phyloP scores from a whole-genome alignment of 1,140 invertebrate species.

The Olivierus martensii region DNA sequence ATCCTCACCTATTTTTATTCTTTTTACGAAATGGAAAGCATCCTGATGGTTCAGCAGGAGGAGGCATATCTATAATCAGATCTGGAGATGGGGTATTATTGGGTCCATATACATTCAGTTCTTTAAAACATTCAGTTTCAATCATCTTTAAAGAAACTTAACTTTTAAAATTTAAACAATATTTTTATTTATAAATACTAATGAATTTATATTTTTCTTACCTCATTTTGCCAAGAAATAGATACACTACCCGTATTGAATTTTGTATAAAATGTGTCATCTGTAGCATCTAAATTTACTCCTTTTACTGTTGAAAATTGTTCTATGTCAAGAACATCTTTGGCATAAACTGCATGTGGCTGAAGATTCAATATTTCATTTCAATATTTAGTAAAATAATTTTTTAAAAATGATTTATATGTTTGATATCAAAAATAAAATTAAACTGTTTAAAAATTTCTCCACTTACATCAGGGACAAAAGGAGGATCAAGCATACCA shows the following conservation, averaged over 20 bases:
- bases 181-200: too few species aligned
- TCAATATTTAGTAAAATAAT: not conserved
- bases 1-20: constrained; percentile 17
- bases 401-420: too few species aligned
- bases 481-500: constrained; percentile 85
- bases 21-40: constrained; percentile 73
- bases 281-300: constrained; percentile 91
- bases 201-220: constrained; percentile 28
- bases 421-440: too few species aligned
- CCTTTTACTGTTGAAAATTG: constrained; percentile 99
- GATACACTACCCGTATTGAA: constrained; percentile 99
- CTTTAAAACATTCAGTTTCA: constrained; percentile 85
- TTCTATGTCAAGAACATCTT: constrained; percentile 98
- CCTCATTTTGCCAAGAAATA: constrained; percentile 97
- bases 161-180: too few species aligned
- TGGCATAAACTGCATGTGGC: constrained; percentile 98
- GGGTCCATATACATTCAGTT: constrained; percentile 80
- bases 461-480: constrained; percentile 82
- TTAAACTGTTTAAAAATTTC: too few species aligned
- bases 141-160: constrained; percentile 59
- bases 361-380: constrained; percentile 36
- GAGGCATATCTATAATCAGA: constrained; percentile 60
- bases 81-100: constrained; percentile 63
- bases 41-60: constrained; percentile 59
- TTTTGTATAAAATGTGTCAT: constrained; percentile 95